Evolutionary conservation across 2,888 invertebrate species (phyloP).

Genomic region (Isotomurus palustris): DNA sequence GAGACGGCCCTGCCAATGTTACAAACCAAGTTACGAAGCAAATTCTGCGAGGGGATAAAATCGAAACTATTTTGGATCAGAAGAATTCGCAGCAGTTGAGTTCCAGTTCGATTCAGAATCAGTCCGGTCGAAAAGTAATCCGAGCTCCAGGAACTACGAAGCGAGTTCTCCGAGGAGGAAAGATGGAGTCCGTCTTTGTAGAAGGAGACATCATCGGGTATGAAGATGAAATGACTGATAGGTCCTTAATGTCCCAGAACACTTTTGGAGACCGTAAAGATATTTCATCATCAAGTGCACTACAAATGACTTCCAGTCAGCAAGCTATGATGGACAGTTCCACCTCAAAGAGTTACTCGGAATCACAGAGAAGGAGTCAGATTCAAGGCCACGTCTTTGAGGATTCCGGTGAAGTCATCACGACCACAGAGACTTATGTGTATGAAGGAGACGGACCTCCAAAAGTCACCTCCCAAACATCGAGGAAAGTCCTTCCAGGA

Average conservation of each 20-base stretch:
- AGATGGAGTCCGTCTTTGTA: conserved; percentile 28
- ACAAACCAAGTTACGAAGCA: conserved; percentile 18
- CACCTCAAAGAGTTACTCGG: conserved; percentile 7
- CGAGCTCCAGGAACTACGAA: conserved; percentile 20
- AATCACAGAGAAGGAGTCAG: no score
- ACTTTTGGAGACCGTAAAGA: no score
- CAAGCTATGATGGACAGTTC: neutral
- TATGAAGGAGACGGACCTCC: conserved; percentile 2
- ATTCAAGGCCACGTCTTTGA: neutral
- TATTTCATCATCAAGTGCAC: neutral
- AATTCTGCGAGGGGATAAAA: conserved; percentile 35
- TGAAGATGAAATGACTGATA: conserved; percentile 16
- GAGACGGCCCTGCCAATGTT: neutral
- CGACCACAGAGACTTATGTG: neutral
- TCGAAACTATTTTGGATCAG: conserved; percentile 26
- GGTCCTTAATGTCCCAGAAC: no score
- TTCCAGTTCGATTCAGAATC: no score
- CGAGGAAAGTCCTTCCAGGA: conserved; percentile 30
- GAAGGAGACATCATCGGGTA: conserved; percentile 26
- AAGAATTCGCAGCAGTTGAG: no score
- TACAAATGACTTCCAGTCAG: conserved; percentile 1
- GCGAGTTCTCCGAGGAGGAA: conserved; percentile 37
- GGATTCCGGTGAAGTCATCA: neutral
- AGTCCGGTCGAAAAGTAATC: conserved; percentile 14
- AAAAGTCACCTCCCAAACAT: conserved; percentile 2